Evolutionary conservation across 2,888 invertebrate genomes (phyloP).

Genomic region (Caenorhabditis sp.): DNA sequence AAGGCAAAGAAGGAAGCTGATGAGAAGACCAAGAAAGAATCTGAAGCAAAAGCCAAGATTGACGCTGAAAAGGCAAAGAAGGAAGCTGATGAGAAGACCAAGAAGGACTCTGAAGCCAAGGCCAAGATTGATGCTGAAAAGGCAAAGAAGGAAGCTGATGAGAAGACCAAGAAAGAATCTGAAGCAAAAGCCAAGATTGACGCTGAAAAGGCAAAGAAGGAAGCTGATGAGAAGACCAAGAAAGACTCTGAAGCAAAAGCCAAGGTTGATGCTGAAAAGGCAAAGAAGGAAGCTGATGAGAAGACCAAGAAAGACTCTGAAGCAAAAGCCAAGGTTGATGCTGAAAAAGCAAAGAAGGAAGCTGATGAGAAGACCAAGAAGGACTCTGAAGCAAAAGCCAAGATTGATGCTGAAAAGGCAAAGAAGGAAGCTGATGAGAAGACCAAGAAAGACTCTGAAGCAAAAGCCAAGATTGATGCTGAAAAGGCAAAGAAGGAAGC

Average conservation of each 20-base stretch:
- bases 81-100: neutral
- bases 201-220: neutral
- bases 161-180: neutral
- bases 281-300: neutral
- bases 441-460: neutral
- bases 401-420: neutral
- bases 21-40: neutral
- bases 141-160: neutral
- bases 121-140: neutral
- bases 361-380: constrained; percentile 2
- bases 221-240: neutral
- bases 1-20: constrained; percentile 7
- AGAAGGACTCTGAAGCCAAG: neutral
- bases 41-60: neutral
- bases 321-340: neutral
- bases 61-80: neutral
- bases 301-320: neutral
- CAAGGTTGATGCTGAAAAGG: neutral
- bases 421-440: constrained; percentile 3
- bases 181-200: neutral
- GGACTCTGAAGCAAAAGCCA: neutral
- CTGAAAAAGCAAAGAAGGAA: neutral
- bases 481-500: neutral
- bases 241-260: neutral
- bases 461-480: neutral